Base-by-base conservation (phyloP, 2,113 vertebrate species). In the Prolemur simus region DNA sequence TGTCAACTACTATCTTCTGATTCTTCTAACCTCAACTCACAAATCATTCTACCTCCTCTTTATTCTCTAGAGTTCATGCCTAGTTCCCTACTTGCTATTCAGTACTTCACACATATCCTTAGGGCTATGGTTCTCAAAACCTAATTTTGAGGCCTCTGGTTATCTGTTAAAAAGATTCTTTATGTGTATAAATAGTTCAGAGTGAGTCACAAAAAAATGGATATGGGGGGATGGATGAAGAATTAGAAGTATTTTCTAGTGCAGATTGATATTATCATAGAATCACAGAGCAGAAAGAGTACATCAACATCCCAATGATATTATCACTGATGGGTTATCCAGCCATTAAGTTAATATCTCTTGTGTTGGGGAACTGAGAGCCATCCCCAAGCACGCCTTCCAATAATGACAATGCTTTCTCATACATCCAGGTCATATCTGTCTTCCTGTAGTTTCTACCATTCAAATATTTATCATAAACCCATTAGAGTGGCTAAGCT, bases 121-220 rank as follows among this genome's bases (percentile, higher is more conserved):
- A 88, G 68, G 68, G 71, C 45, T 60, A 82, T 21, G 17, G 39
- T 89, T 87, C 87, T 96, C 25, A 80, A 66, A 74, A 56, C 23
- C 83, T 94, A 71, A 97, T 94, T 74, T 97, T 64, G 29, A 60
- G 56, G 73, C 15, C 37, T 94, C 87, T 74, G 56, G 78, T 80
- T 95, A 91, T 87, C 69, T 94, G 45, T 77, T 76, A 96, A 92
- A 92, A 89, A 90, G 42, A 94, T 86, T 87, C 58, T 81, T 97
- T 60, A 52, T 37, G 42, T 87, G 3, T 91, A 96, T 84, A 96
- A 77, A 93, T 66, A 87, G 87, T 87, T 76, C 64, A 94, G 23
- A 90, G 23, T 95, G 29, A 97, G 66, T 90, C 80, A 90, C 23
- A 89, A 21, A 71, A 93, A 92, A 94, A 60, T 84, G 52, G 15